These are phyloP conservation scores for Aldabrachelys gigantea DNA, from an alignment of 2,113 vertebrate species.

Conservation along the genomic window DNA sequence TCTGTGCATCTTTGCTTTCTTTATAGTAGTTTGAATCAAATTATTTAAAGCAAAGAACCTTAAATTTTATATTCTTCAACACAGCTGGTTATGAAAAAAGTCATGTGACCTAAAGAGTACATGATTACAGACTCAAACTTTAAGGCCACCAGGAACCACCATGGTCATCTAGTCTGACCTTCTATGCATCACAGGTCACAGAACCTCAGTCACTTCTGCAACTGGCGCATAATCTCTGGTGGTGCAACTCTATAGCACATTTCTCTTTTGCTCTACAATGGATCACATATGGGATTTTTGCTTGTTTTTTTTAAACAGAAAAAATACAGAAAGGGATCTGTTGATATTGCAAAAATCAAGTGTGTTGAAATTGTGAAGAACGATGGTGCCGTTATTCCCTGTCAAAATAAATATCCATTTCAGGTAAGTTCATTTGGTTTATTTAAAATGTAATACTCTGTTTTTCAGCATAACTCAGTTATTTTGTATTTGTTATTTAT, in stretches of 20 bases:
- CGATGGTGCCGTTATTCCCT: slow-evolving; percentile 85
- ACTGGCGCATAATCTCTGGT: neutral
- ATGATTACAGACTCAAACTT: neutral
- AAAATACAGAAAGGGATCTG: slow-evolving; percentile 87
- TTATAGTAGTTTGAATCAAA: neutral
- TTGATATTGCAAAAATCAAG: slow-evolving; percentile 89
- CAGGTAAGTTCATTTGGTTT: slow-evolving; percentile 82
- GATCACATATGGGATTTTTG: neutral
- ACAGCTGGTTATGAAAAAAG: neutral
- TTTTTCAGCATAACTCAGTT: neutral
- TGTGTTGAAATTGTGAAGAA: slow-evolving; percentile 94
- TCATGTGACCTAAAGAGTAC: neutral
- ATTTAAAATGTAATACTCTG: neutral
- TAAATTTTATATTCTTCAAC: neutral
- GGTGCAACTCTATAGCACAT: neutral
- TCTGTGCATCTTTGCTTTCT: neutral
- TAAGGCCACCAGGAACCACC: neutral
- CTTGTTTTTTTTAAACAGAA: slow-evolving; percentile 79
- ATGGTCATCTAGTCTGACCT: neutral
- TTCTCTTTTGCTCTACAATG: neutral
- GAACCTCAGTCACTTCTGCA: neutral
- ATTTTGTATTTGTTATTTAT: neutral
- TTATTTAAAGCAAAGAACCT: neutral
- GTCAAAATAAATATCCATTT: slow-evolving; percentile 95
- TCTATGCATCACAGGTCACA: neutral